Percentiles rank a stretch among this genome's conserved stretches.
Evolutionary conservation across 2,888 invertebrate species (phyloP).

Genomic region (Conchocele bisecta): DNA sequence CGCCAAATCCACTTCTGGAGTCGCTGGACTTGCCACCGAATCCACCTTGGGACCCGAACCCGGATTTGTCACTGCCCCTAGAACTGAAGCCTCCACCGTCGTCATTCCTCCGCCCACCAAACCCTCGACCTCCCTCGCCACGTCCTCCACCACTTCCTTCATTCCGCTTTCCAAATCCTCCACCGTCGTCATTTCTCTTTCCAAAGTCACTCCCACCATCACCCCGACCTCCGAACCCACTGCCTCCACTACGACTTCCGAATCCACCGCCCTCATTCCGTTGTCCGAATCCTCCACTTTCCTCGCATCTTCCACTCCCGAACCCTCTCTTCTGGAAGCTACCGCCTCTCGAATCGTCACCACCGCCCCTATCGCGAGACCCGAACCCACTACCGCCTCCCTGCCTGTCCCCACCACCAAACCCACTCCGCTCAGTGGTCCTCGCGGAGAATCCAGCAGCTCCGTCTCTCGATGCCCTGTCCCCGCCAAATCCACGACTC

Average conservation of each 20-base stretch:
- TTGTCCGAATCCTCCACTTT: slow-evolving; percentile 14
- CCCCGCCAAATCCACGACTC: slow-evolving; percentile 36
- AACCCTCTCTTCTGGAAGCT: background rate
- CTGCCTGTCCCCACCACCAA: slow-evolving; percentile 25
- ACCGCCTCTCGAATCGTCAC: background rate
- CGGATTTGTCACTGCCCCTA: background rate
- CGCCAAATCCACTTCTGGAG: slow-evolving; percentile 14
- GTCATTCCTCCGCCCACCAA: slow-evolving; percentile 24
- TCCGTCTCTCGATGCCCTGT: slow-evolving; percentile 5
- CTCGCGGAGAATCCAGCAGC: too few relatives aligned
- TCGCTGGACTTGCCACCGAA: slow-evolving; percentile 24
- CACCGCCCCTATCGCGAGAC: slow-evolving; percentile 3
- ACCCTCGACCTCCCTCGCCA: slow-evolving; percentile 24
- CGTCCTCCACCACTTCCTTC: slow-evolving; percentile 7
- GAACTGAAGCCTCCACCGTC: slow-evolving; percentile 44
- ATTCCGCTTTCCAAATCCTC: slow-evolving; percentile 24
- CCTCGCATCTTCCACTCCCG: slow-evolving; percentile 1
- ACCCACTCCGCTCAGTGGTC: slow-evolving; percentile 18
- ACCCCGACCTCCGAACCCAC: slow-evolving; percentile 17
- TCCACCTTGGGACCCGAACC: slow-evolving; percentile 43
- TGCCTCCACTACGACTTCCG: slow-evolving; percentile 3
- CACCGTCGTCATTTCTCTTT: slow-evolving; percentile 13
- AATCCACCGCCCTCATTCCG: slow-evolving; percentile 17
- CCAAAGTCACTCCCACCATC: slow-evolving; percentile 51
- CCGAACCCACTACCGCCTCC: background rate